Evolutionary conservation across 2,888 invertebrate species (phyloP), one percentile per base, ranked within the genome.

Genomic region (Rhagonycha lutea): DNA sequence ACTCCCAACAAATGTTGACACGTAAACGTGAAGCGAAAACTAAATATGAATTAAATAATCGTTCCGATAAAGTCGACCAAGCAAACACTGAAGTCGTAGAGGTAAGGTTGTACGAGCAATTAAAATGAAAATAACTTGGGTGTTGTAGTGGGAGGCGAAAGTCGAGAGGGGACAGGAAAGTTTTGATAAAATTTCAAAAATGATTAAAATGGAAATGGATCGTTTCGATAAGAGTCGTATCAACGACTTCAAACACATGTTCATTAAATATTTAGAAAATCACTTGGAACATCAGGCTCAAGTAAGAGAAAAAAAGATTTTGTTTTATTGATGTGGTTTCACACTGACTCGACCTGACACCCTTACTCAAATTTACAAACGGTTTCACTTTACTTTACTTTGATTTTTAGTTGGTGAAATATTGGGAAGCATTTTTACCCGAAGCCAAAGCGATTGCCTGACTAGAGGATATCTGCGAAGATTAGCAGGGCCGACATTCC

Each of bases 81-180:
- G 95, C 97, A 0, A 91, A 94, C 80, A 93, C 94, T 73, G 99
- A 99, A 89, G 97, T 99, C 77, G 92, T 95, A 80, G 98, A 99
- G 90, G 96, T 97, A 87, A 82, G n/a, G 61, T 60, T 69, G 32
- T n/a, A 18, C n/a, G 3, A 65, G 3, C 0, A 1, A 14, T 65
- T 18, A 65, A 24, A 12, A 5, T n/a, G 24, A n/a, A 24, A 7
- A 9, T 69, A 78, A 14, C 28, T 14, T 63, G 32, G 14, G 24
- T 70, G 74, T 86, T 87, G 68, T 84, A 97, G 94, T 97, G 97
- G 98, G 97, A 98, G 87, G 91, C 95, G 0, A 98, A 98, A 89
- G 98, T 98, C n/a, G 98, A 98, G 84, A 93, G 98, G 79, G 96
- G 98, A 0, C 97, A 98, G 87, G 95, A 96, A 83, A 98, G 98